Evolutionary conservation across 1,140 invertebrate genomes (phyloP), one percentile per base, ranked within the genome.

Genomic region (Drosophila tsacasi): DNA sequence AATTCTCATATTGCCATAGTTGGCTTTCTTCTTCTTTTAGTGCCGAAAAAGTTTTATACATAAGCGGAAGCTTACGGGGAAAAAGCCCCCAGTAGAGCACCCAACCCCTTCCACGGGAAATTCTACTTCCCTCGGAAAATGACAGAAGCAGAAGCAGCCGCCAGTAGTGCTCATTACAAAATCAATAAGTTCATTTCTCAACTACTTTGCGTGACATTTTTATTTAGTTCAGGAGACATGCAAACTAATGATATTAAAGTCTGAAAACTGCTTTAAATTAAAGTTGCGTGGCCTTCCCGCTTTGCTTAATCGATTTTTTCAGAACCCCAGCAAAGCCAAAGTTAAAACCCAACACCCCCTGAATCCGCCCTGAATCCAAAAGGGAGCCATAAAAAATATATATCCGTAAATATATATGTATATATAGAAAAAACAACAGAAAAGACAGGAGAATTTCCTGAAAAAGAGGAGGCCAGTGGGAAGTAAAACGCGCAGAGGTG

Each of bases 21-120:
- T 79, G 76, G 61, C 57, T 59, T 73, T 73, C 71, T 73, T 60
- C 47, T 66, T 71, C 27, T 42, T 65, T 25, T 74, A 23, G 63
- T 84, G 69, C 75, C 85, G 73, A 87, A 87, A 87, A 87, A 89
- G 65, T 81, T 87, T 82, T 80, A 86, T 86, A 86, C 83, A 86
- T 86, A 86, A 86, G 79, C 69, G 59, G 63, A 65, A 75, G 64
- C 49, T 61, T 47, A 66, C 49, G 52, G 54, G 50, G 35, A 15
- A 42, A 52, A 58, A 47, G 23, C 42, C 61, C 42, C 21, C 8
- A 12, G 17, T 5, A 35, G 17, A 35, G 17, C 19, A 23, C 13
- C 39, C 23, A 32, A 27, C 32, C 32, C 30, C 69, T 19, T 64
- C 32, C 58, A 52, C 30, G 37, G 25, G 23, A 47, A 27, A 30